Evolutionary conservation across 2,888 invertebrate genomes (phyloP), one percentile per base, ranked within the genome.

Genomic region (Conomelus anceps): DNA sequence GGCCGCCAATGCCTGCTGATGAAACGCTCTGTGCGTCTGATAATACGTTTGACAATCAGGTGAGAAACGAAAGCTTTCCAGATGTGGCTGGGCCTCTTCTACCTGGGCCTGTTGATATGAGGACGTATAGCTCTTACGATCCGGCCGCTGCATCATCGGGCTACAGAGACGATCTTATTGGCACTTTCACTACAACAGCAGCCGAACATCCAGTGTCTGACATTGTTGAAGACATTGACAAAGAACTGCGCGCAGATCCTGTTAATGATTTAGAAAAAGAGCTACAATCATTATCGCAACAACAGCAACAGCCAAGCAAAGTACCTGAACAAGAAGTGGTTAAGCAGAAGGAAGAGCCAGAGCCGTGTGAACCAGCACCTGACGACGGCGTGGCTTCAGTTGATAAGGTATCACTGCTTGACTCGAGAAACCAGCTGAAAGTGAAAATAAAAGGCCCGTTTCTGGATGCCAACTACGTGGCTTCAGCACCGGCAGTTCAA

Each of bases 401-500:
- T 23, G 86, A 88, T 22, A 90, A 84, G 90, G 96, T 96, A 0
- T 96, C 97, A 0, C 93, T 97, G 0, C 96, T 96, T 0, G 97
- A 97, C 93, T 96, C 97, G 0, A 94, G 97, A 29, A 97, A 97
- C 93, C 98, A 98, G 92, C 94, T 98, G 4, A 98, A 98, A 93
- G 96, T 98, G 0, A 98, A 98, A 93, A 98, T 98, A 91, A 98
- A 98, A 93, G 98, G 98, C 3, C 98, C 98, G 0, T 96, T 97
- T 92, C 95, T 97, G 90, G 97, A 97, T 92, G 95, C 94, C 0
- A 97, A 96, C 92, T 97, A 94, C 90, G 93, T 96, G 63, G 94
- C 96, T 1, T 95, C 95, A 89, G 94, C 95, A 0, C 94, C 94
- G 0, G 94, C 94, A 86, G 94, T 95, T 3, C 93, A 95, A n/a